phyloP scores from a whole-genome alignment of 1,140 invertebrate genomes.

The Leptopilina boulardi region DNA sequence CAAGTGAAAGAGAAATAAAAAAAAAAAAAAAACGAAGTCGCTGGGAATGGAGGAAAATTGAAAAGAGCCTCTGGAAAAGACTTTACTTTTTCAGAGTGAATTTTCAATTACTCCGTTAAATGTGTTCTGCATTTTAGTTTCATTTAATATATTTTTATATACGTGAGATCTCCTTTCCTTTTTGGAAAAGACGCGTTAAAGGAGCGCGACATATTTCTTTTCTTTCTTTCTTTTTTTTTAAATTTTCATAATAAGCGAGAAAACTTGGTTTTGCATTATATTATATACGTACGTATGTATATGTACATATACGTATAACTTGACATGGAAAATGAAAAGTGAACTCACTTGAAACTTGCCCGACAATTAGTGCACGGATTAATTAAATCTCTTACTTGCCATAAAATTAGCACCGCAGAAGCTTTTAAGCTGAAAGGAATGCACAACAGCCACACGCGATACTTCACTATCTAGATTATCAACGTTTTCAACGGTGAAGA shows the following conservation, averaged over 20 bases:
- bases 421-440: slow-evolving; percentile 11
- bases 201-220: neutral
- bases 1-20: too few relatives aligned
- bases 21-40: neutral
- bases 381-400: slow-evolving; percentile 17
- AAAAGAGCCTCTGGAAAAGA: neutral
- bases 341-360: slow-evolving; percentile 25
- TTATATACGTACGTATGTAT: neutral
- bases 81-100: neutral
- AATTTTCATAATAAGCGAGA: slow-evolving; percentile 25
- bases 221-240: neutral
- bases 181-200: neutral
- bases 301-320: neutral
- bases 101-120: slow-evolving; percentile 27
- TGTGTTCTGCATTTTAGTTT: slow-evolving; percentile 10
- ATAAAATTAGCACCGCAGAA: slow-evolving; percentile 26
- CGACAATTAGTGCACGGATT: slow-evolving; percentile 23
- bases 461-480: neutral
- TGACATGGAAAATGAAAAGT: neutral
- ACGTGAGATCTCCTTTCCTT: slow-evolving; percentile 6
- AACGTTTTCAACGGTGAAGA: neutral
- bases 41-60: neutral
- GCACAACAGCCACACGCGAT: neutral
- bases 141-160: slow-evolving; percentile 1
- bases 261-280: neutral